Percentiles rank a stretch among this genome's conserved stretches.
phyloP scores from a whole-genome alignment of 2,113 vertebrate genomes.

The Marcusenius ussheri region DNA sequence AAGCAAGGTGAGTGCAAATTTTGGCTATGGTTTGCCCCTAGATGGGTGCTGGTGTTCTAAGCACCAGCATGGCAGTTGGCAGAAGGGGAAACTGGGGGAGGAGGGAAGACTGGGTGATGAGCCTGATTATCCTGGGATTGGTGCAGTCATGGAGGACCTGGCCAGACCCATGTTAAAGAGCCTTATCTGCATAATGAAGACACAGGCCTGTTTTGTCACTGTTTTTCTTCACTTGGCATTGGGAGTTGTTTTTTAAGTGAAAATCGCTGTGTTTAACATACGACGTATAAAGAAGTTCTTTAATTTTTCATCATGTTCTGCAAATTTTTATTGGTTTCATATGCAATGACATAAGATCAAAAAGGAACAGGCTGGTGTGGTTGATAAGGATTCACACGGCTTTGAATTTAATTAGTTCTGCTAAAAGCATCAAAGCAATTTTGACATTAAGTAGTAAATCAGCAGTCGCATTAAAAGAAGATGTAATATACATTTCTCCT shows the following conservation, averaged over 20 bases:
- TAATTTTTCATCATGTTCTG: background rate
- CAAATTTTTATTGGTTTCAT: background rate
- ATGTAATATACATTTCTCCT: conserved; percentile 1
- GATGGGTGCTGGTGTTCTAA: conserved; percentile 62
- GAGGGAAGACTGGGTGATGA: conserved; percentile 52
- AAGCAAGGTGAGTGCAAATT: conserved; percentile 40
- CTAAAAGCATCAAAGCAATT: conserved; percentile 17
- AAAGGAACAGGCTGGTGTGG: conserved; percentile 19
- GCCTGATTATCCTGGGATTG: conserved; percentile 59
- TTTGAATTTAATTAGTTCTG: conserved; percentile 12
- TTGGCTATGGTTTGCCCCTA: conserved; percentile 54
- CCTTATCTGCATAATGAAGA: conserved; percentile 45
- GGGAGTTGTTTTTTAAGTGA: conserved; percentile 14
- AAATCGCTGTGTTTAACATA: background rate
- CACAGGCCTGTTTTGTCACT: conserved; percentile 46
- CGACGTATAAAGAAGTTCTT: background rate
- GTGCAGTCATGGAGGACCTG: conserved; percentile 53
- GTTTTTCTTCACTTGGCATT: conserved; percentile 27
- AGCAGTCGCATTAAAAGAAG: background rate
- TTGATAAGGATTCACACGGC: conserved; percentile 8
- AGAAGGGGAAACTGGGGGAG: conserved; percentile 26
- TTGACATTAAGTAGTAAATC: conserved; percentile 14
- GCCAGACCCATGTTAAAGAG: conserved; percentile 55
- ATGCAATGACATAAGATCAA: conserved; percentile 8
- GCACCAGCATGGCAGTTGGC: conserved; percentile 62